Conservation (phyloP, 2,888 invertebrate genomes). For the Machimus rusticus region DNA sequence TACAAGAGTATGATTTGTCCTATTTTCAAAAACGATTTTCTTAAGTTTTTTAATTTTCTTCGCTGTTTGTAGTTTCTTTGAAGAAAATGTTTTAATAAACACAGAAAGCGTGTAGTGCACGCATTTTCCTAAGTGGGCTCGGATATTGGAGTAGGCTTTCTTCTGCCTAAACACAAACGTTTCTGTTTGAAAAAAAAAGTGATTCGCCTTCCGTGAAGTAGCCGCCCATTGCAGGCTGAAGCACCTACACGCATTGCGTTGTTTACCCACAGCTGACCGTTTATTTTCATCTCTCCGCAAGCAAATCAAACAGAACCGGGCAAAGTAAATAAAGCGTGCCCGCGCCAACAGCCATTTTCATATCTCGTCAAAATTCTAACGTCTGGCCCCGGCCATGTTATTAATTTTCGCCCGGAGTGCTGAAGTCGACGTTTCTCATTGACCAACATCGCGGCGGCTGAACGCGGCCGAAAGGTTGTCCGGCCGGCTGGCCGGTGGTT, state of each 20-base stretch:
- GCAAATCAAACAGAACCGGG: background rate
- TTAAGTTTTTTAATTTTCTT: background rate
- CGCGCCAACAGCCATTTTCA: background rate
- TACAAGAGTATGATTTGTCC: too few species aligned
- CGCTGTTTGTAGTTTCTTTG: background rate
- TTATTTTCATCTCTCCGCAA: background rate
- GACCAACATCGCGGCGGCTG: background rate
- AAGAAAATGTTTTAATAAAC: too few species aligned
- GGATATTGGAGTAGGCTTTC: background rate
- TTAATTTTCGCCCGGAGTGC: slow-evolving; percentile 4
- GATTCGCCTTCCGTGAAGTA: background rate
- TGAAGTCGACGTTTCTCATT: background rate
- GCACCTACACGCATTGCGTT: background rate
- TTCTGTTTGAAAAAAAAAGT: background rate
- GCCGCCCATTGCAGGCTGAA: background rate
- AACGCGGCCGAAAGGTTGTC: background rate
- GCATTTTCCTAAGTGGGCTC: too few species aligned
- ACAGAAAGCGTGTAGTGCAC: background rate
- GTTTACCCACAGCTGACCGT: background rate
- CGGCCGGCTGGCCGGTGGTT: background rate
- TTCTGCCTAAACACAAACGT: background rate
- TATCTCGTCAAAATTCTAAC: background rate
- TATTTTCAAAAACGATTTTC: too few species aligned
- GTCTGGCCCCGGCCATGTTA: background rate
- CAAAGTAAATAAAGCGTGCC: background rate